Evolutionary conservation across 2,888 invertebrate species (phyloP), one percentile per base, ranked within the genome.

Genomic region (Yponomeuta malinellus): DNA sequence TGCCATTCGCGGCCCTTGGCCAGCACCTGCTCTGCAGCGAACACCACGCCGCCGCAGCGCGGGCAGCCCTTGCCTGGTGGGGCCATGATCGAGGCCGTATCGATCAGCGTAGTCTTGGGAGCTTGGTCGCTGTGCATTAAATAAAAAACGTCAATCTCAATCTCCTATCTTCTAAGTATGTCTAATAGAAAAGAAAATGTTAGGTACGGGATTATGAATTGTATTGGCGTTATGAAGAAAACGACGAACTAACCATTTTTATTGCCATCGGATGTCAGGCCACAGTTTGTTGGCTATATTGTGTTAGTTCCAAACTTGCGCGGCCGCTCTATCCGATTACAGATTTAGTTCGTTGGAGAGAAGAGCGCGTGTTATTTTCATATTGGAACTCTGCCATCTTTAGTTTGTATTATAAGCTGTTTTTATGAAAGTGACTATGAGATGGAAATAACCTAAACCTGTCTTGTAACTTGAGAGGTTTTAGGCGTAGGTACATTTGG

Each of bases 1-100:
- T 98, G 98, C 97, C 97, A 98, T 87, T 96, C 96, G 78, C 95
- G 95, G 75, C 97, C 96, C 85, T 97, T 98, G 71, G 98, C 97
- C 73, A 98, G 93, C 72, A 98, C 97, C 87, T 97, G 96, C 88
- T 99, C 99, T 68, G 99, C 99, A 75, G 98, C 97, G 89, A 96
- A 99, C 29, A 97, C 97, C 43, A 96, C 95, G 68, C 97, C 97
- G 70, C 97, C 97, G 83, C 97, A 97, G 76, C 97, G 94, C 3
- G 97, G 97, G 82, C 97, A 97, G 71, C 97, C 97, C 85, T 97
- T 95, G 77, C 97, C 97, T 69, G 96, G 95, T 29, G 95, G 93
- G 15, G 97, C 97, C 90, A 94, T 93, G 84, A 97, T 97, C 73
- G 90, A 87, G 64, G 96, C 95, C 31, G 97, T 97, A 85, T 97